These are phyloP conservation scores for Tenebrio molitor DNA, from an alignment of 1,140 invertebrate species.

Conservation along the genomic window DNA sequence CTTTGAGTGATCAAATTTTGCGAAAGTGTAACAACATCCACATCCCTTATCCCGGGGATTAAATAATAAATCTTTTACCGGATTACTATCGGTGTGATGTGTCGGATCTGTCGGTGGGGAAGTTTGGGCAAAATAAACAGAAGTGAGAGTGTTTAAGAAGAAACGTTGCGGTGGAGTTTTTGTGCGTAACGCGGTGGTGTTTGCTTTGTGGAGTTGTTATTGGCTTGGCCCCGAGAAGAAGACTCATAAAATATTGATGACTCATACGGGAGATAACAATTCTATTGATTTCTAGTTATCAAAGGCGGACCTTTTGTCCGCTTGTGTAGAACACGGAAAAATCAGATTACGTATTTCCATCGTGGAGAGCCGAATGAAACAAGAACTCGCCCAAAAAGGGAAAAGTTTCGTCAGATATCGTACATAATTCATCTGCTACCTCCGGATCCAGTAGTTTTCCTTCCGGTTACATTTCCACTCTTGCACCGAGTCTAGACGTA, in stretches of 20 bases:
- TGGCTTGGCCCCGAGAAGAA: neutral
- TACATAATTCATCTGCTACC: constrained; percentile 65
- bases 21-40: no score
- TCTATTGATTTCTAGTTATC: constrained; percentile 31
- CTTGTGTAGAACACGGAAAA: constrained; percentile 37
- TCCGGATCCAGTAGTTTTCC: constrained; percentile 64
- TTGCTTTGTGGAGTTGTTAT: no score
- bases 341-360: constrained; percentile 38
- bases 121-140: no score
- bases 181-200: no score
- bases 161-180: no score
- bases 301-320: constrained; percentile 32
- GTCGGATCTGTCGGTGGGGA: no score
- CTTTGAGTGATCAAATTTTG: no score
- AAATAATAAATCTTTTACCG: no score
- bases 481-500: constrained; percentile 54
- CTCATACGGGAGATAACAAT: constrained; percentile 37
- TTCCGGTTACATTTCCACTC: constrained; percentile 65
- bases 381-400: constrained; percentile 45
- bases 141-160: no score
- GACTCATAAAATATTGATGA: constrained; percentile 38
- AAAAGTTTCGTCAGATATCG: constrained; percentile 59
- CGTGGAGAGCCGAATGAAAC: constrained; percentile 35
- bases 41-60: no score
- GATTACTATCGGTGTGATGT: no score